These are phyloP conservation scores for Marmota flaviventris DNA, from an alignment of 2,113 vertebrate species.

Conservation along the genomic window DNA sequence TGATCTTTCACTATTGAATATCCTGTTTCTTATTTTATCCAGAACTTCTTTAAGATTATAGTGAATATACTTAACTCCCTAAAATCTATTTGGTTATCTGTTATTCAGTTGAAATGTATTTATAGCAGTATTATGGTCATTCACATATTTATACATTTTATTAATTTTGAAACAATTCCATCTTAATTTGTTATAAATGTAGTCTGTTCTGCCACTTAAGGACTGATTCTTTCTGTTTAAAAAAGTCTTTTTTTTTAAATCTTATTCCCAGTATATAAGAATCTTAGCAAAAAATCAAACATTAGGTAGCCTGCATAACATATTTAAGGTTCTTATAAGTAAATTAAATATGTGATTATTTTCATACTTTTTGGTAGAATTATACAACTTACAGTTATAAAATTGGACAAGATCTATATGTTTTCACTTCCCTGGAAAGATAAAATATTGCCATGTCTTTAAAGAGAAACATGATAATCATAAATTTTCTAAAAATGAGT, in stretches of 20 bases:
- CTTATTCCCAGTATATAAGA: neutral
- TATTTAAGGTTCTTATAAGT: neutral
- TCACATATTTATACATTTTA: neutral
- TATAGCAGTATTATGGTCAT: neutral
- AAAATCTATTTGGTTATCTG: neutral
- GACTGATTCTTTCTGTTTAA: neutral
- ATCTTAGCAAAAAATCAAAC: neutral
- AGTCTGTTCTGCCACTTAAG: conserved; percentile 14
- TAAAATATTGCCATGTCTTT: neutral
- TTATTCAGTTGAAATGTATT: neutral
- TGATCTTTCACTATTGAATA: conserved; percentile 29
- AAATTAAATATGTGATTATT: neutral
- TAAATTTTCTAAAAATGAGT: neutral
- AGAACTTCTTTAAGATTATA: conserved; percentile 31
- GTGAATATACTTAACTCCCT: neutral
- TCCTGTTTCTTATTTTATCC: neutral
- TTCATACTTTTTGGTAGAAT: neutral
- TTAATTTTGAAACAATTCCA: conserved; percentile 33
- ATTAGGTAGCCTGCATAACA: neutral
- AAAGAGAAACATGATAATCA: conserved; percentile 49
- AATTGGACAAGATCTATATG: conserved; percentile 12
- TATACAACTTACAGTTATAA: conserved; percentile 37
- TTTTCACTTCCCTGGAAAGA: conserved; percentile 38
- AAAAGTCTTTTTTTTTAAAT: conserved; percentile 33
- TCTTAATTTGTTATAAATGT: neutral